phyloP scores from a whole-genome alignment of 1,140 invertebrate species.

The Zophobas atratus region DNA sequence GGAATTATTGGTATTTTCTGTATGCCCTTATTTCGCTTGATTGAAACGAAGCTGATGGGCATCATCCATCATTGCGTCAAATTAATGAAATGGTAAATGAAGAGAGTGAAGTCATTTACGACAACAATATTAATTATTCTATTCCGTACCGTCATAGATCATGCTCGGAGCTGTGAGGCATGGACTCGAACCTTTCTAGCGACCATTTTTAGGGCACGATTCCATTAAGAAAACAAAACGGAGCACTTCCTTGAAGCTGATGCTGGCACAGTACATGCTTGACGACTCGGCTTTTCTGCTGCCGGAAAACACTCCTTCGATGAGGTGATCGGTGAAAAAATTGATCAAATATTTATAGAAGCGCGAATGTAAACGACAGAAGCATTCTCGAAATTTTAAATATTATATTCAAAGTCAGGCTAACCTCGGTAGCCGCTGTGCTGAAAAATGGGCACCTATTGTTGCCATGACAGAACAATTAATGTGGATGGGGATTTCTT shows the following conservation, averaged over 20 bases:
- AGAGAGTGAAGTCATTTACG: conserved; percentile 18
- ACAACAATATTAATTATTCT: conserved; percentile 17
- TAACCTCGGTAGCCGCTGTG: conserved; percentile 1
- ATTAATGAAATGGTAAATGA: conserved; percentile 26
- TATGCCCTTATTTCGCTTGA: conserved; percentile 36
- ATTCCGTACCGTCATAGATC: conserved; percentile 3
- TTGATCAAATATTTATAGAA: conserved; percentile 5
- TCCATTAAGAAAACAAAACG: not conserved
- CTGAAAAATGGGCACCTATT: not conserved
- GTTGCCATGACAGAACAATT: conserved; percentile 8
- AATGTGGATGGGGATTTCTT: not conserved
- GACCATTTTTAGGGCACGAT: conserved; percentile 1
- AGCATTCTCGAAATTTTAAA: not conserved
- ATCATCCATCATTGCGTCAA: conserved; percentile 38
- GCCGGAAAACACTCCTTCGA: conserved; percentile 2
- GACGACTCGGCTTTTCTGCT: not conserved
- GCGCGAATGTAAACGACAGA: not conserved
- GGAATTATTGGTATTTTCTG: conserved; percentile 36
- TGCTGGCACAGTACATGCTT: not conserved
- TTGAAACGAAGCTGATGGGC: conserved; percentile 18
- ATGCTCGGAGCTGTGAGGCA: not conserved
- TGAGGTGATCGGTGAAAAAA: not conserved
- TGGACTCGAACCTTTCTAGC: not conserved
- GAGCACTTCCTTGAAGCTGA: not conserved
- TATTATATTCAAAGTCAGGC: not conserved